A percentile compares a stretch with the other conserved stretches of the same genome.
Evolutionary conservation across 2,888 invertebrate genomes (phyloP).

Genomic region (Hofmannophila pseudospretella): DNA sequence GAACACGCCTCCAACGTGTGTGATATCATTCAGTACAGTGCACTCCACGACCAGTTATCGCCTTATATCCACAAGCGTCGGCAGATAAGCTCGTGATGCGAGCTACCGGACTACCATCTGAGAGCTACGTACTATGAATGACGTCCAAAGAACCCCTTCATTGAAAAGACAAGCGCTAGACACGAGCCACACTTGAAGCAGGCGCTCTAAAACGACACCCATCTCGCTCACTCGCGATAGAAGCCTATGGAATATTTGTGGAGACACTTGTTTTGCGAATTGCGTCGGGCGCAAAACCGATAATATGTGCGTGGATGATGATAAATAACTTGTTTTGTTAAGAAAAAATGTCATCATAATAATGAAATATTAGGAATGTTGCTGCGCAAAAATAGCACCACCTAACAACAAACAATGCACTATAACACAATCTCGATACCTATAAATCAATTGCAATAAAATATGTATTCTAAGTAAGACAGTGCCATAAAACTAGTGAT

Average conservation of each 20-base stretch:
- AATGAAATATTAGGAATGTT: constrained; percentile 4
- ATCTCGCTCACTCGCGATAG: constrained; percentile 68
- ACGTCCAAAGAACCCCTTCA: constrained; percentile 58
- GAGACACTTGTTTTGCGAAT: constrained; percentile 72
- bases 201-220: constrained; percentile 44
- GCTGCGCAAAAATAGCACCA: constrained; percentile 1
- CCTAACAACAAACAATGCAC: background rate
- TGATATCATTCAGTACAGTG: constrained; percentile 65
- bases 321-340: constrained; percentile 28
- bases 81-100: constrained; percentile 58
- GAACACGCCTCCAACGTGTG: constrained; percentile 64
- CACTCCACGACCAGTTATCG: constrained; percentile 53
- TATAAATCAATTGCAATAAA: too few species aligned
- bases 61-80: constrained; percentile 64
- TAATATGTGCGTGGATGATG: constrained; percentile 27
- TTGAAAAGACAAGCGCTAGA: constrained; percentile 60
- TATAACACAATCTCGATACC: too few species aligned
- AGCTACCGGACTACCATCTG: constrained; percentile 70
- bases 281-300: constrained; percentile 64
- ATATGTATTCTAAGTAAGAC: too few species aligned
- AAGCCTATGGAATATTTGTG: constrained; percentile 73
- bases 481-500: too few species aligned
- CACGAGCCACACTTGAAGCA: constrained; percentile 46
- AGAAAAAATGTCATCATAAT: constrained; percentile 5
- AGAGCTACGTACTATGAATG: constrained; percentile 78